Evolutionary conservation across 1,140 invertebrate species (phyloP).

Genomic region (Solen grandis): DNA sequence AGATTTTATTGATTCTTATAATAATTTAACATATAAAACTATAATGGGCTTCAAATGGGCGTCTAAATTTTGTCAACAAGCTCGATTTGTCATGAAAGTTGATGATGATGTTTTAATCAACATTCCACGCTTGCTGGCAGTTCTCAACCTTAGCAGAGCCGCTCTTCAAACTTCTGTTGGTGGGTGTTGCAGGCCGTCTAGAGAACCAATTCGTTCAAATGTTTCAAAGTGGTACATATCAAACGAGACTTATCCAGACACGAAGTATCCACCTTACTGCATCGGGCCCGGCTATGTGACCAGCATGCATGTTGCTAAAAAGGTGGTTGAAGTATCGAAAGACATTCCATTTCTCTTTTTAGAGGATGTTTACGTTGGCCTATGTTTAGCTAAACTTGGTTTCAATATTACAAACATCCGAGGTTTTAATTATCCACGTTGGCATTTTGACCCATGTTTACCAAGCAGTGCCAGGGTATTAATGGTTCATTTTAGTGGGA

Average conservation of each 20-base stretch:
- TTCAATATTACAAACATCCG: too few relatives aligned
- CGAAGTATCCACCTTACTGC: constrained; percentile 79
- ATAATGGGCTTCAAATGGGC: constrained; percentile 64
- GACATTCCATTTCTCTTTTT: constrained; percentile 71
- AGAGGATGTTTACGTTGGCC: constrained; percentile 77
- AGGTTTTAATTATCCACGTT: too few relatives aligned
- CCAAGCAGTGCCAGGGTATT: too few relatives aligned
- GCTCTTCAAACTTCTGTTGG: neutral
- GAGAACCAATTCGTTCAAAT: neutral
- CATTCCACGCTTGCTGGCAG: constrained; percentile 51
- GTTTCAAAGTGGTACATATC: constrained; percentile 24
- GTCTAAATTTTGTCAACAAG: constrained; percentile 48
- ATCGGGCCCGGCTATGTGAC: constrained; percentile 77
- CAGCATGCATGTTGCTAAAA: constrained; percentile 69
- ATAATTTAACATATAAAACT: constrained; percentile 62
- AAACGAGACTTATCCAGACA: constrained; percentile 67
- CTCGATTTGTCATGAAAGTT: constrained; percentile 63
- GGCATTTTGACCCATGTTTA: too few relatives aligned
- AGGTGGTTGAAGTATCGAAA: constrained; percentile 65
- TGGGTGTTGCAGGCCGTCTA: neutral
- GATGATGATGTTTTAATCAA: constrained; percentile 67
- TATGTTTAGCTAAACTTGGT: constrained; percentile 50
- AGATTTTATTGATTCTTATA: constrained; percentile 63
- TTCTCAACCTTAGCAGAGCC: neutral
- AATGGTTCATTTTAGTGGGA: too few relatives aligned